These are phyloP conservation scores for Oreortyx pictus DNA, from an alignment of 2,797 vertebrate genomes.

Conservation along the genomic window DNA sequence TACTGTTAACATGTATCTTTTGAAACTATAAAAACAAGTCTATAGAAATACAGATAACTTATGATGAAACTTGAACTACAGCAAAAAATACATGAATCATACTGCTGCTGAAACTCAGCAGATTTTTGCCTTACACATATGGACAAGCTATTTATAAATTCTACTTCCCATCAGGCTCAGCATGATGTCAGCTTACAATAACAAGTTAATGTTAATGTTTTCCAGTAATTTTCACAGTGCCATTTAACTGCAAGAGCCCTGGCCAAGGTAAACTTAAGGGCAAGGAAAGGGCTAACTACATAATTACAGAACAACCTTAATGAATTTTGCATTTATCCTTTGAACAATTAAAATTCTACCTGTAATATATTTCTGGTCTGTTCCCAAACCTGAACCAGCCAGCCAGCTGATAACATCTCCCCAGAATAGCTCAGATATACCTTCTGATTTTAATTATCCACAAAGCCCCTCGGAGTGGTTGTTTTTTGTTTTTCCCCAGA, in stretches of 20 bases:
- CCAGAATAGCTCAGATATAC: conserved; percentile 27
- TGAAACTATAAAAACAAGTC: conserved; percentile 33
- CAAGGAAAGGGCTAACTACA: conserved; percentile 75
- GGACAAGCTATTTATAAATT: conserved; percentile 81
- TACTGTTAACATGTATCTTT: background rate
- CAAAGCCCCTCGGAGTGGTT: background rate
- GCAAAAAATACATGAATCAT: conserved; percentile 62
- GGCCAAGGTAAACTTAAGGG: conserved; percentile 80
- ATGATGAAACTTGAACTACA: conserved; percentile 19
- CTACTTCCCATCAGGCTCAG: conserved; percentile 77
- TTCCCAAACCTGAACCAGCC: conserved; percentile 23
- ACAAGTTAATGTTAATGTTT: conserved; percentile 84
- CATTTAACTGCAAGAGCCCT: conserved; percentile 76
- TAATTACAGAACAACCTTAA: conserved; percentile 74
- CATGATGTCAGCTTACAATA: conserved; percentile 81
- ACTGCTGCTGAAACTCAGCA: conserved; percentile 70
- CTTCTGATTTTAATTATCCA: conserved; percentile 57
- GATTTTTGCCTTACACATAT: conserved; percentile 73
- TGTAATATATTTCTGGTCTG: conserved; percentile 39
- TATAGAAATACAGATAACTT: background rate
- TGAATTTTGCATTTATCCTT: conserved; percentile 72
- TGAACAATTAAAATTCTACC: conserved; percentile 64
- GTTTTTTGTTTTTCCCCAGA: background rate
- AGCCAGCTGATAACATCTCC: conserved; percentile 8
- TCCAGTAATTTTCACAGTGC: conserved; percentile 81